Evolutionary conservation across 2,888 invertebrate genomes (phyloP).

Genomic region (Embidobia sp.): DNA sequence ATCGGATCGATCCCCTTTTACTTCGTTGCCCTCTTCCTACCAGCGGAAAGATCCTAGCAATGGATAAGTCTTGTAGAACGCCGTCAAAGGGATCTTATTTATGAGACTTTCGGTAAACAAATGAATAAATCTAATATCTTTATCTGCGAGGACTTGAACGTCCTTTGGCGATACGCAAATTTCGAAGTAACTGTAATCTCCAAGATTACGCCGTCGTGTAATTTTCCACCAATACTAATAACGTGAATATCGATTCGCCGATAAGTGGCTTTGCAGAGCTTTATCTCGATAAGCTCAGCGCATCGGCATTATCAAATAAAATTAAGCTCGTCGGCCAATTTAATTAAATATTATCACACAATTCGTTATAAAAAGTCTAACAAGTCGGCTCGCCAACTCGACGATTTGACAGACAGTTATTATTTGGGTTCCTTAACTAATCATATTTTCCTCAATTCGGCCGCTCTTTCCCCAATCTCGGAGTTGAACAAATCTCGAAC

Average conservation of each 20-base stretch:
- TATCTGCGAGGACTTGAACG: conserved; percentile 57
- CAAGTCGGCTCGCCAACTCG: no score
- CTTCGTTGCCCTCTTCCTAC: conserved; percentile 65
- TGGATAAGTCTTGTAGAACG: conserved; percentile 76
- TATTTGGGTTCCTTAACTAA: background rate
- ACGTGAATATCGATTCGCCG: conserved; percentile 50
- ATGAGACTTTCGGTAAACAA: conserved; percentile 81
- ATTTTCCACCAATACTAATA: conserved; percentile 54
- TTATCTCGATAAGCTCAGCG: conserved; percentile 49
- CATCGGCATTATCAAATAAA: conserved; percentile 38
- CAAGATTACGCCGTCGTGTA: conserved; percentile 46
- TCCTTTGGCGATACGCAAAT: conserved; percentile 57
- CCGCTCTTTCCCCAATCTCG: conserved; percentile 14
- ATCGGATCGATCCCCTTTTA: conserved; percentile 75
- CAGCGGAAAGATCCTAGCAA: conserved; percentile 72
- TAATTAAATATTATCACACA: conserved; percentile 21
- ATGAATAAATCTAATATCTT: conserved; percentile 80
- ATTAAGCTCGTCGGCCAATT: conserved; percentile 15
- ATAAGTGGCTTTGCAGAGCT: conserved; percentile 53
- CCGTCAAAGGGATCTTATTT: conserved; percentile 81
- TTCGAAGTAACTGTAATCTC: conserved; percentile 58
- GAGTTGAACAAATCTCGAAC: conserved; percentile 34
- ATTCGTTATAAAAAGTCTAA: background rate
- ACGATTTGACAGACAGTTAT: background rate
- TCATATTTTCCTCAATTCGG: conserved; percentile 17